Evolutionary conservation across 2,113 vertebrate species (phyloP), one percentile per base, ranked within the genome.

Genomic region (Gobio gobio): DNA sequence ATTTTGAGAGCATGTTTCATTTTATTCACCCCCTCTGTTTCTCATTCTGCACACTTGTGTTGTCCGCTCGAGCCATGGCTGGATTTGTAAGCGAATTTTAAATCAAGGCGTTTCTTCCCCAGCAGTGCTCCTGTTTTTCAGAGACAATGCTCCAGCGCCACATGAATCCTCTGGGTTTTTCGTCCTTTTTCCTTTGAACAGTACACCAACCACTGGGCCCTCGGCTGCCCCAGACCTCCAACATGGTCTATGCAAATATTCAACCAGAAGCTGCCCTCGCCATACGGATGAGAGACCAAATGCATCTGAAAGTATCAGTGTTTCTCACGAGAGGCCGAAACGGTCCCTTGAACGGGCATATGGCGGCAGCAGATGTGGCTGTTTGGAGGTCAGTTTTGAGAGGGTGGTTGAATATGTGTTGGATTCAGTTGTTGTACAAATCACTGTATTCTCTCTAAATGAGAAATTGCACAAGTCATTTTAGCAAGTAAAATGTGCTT

Each of bases 51-150:
- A 91, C 90, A 87, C 90, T 85, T 63, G 78, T 87, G 43, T 73
- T 89, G 91, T 92, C 92, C 93, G 90, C 88, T 81, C 91, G 90
- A 90, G 90, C 89, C 80, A 86, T 91, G 89, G 77, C 90, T 90
- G 89, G 87, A 89, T 93, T 92, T 93, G 90, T 90, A 91, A 90
- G 89, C 91, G 92, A 92, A 94, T 94, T 94, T 94, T 91, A 94
- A 94, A 95, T 94, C 92, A 94, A 94, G 93, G 91, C 92, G 84
- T 90, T 92, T 93, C 87, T 93, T 91, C 84, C 87, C 85, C 73
- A 88, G 89, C 89, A 90, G 91, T 91, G 88, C 90, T 91, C 68
- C 86, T 90, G 83, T 66, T 89, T 90, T 90, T 89, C 81, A 84
- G 91, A 93, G 92, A 94, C 92, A 93, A 92, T 92, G 82, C 90